A percentile compares a stretch with the other conserved stretches of the same genome.
Conservation (phyloP, 2,113 vertebrate species). For the Corythornis madagascariensis region DNA sequence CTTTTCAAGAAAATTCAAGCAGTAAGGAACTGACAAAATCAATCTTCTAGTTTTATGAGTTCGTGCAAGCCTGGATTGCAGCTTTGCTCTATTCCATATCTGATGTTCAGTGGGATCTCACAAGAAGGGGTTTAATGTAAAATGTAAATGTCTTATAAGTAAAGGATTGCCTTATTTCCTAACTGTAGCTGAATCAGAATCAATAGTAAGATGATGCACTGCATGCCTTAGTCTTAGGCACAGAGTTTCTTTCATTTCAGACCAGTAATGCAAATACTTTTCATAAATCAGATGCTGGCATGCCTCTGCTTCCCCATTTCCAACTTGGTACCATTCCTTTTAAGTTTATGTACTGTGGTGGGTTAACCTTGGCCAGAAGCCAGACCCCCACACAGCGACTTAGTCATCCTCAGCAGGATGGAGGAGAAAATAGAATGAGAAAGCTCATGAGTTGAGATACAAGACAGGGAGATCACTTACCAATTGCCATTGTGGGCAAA, state of each 20-base stretch:
- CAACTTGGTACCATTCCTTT: background rate
- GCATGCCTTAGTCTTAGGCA: background rate
- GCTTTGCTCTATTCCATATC: background rate
- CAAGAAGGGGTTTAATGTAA: background rate
- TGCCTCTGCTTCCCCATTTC: background rate
- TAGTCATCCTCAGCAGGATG: background rate
- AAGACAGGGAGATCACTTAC: background rate
- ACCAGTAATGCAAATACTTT: background rate
- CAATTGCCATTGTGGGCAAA: background rate
- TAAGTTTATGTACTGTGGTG: background rate
- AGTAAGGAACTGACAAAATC: background rate
- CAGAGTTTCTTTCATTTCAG: background rate
- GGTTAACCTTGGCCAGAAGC: background rate
- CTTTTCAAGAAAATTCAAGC: background rate
- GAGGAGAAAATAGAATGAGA: background rate
- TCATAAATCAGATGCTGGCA: background rate
- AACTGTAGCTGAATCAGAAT: background rate
- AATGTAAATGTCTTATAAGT: background rate
- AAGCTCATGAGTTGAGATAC: background rate
- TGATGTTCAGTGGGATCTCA: background rate
- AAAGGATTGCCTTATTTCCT: background rate
- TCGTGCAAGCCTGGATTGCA: background rate
- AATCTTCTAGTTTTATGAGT: background rate
- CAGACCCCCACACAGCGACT: fast-evolving
- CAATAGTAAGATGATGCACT: background rate